Base-by-base conservation (phyloP, 2,113 vertebrate genomes). In the Xiphias gladius region DNA sequence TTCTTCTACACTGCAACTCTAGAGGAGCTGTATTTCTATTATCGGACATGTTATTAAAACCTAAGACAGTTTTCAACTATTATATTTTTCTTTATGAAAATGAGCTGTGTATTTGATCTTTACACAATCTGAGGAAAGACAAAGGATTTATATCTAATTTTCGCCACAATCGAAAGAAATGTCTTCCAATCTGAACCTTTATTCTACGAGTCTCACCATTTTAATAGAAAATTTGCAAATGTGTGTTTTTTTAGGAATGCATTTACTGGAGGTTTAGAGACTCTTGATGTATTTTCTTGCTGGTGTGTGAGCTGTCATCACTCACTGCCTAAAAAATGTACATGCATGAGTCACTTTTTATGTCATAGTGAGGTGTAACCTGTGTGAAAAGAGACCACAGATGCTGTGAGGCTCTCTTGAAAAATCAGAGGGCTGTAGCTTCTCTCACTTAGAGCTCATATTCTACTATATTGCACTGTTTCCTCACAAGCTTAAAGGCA, bases 141-240 rank as follows among this genome's bases (percentile, higher is more conserved):
- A 46, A 46, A 46, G 14, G 7, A 46, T 46, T 46, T 35, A 35
- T 35, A 48, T 48, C 48, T 8, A 19, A 89, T 91, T 84, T 71
- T 68, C 69, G 61, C 83, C 64, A 43, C 69, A 76, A 85, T 76
- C 48, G 20, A 68, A 59, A 67, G 46, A 67, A 67, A 76, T 39
- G 32, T 73, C 76, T 81, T 79, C 19, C 37, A 39, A 10, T 39
- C 37, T 39, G 37, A 39, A 39, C 37, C 73, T 80, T 91, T 88
- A 46, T 59, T 75, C 55, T 55, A 63, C 61, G 84, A 76, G 52
- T 83, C 73, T 69, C 39, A 41, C 41, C 58, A 72, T 76, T 87
- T 82, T 80, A 77, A 87, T 91, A 89, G n/a, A n/a, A n/a, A n/a
- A n/a, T 78, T 70, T 80, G 83, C 9, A 9, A 10, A 10, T 80